Conservation (phyloP, 2,888 invertebrate genomes). For the Zaprionus lineosus region DNA sequence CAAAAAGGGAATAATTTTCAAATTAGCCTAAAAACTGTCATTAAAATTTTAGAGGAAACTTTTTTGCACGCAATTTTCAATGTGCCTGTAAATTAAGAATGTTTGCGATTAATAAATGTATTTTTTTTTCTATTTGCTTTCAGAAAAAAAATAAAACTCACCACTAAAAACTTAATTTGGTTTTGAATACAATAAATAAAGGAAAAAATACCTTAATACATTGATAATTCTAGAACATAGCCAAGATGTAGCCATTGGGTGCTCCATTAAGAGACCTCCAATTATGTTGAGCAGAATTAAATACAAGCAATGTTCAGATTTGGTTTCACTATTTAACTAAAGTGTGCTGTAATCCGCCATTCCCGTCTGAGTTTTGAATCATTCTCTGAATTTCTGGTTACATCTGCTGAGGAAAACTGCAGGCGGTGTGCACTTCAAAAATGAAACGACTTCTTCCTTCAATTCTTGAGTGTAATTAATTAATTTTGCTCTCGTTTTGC, state of each 20-base stretch:
- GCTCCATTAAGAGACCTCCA: constrained; percentile 36
- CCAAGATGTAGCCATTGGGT: neutral
- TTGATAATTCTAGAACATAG: constrained; percentile 15
- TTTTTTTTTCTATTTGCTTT: too few species aligned
- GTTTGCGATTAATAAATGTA: too few species aligned
- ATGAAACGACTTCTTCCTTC: constrained; percentile 74
- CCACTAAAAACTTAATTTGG: too few species aligned
- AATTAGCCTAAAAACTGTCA: constrained; percentile 26
- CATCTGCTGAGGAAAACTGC: constrained; percentile 40
- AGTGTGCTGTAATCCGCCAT: constrained; percentile 32
- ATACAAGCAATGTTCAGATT: constrained; percentile 1
- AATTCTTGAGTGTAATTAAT: constrained; percentile 77
- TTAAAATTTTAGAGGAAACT: constrained; percentile 6
- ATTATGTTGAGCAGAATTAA: constrained; percentile 18
- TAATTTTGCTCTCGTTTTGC: constrained; percentile 62
- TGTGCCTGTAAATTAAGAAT: too few species aligned
- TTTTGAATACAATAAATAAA: too few species aligned
- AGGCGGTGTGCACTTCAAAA: constrained; percentile 56
- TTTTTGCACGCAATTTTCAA: neutral
- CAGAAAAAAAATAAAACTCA: too few species aligned
- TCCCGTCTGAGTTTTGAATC: constrained; percentile 15
- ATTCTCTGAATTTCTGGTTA: constrained; percentile 10
- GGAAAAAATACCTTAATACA: too few species aligned
- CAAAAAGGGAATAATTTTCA: constrained; percentile 45
- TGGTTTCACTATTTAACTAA: constrained; percentile 18